Conservation (phyloP, 2,797 vertebrate genomes). For the Falco biarmicus region DNA sequence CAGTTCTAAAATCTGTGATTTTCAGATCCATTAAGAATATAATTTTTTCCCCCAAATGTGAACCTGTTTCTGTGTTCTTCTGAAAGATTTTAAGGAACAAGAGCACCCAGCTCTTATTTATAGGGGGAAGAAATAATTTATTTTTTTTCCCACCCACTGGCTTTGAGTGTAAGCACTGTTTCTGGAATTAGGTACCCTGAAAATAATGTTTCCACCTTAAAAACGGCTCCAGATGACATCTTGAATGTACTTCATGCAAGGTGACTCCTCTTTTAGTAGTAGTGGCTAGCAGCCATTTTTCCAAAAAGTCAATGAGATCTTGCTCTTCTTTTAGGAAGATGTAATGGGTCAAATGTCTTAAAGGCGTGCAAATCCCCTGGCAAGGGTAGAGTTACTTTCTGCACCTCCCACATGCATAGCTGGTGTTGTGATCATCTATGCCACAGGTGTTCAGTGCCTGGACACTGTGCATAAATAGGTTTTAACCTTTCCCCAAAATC, state of each 20-base stretch:
- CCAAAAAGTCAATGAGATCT: not conserved
- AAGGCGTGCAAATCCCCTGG: conserved; percentile 17
- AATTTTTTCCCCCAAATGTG: not conserved
- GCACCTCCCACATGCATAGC: conserved; percentile 2
- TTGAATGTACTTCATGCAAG: not conserved
- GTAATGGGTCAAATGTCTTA: conserved; percentile 18
- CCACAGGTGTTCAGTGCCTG: conserved; percentile 24
- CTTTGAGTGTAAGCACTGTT: not conserved
- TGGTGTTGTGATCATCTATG: not conserved
- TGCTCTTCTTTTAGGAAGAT: conserved; percentile 25
- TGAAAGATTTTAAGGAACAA: not conserved
- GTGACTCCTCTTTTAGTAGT: not conserved
- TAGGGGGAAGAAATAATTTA: not conserved
- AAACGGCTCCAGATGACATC: not conserved
- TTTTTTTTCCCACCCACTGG: not conserved
- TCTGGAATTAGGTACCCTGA: not conserved
- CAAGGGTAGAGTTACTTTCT: conserved; percentile 31
- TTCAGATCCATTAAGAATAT: not conserved
- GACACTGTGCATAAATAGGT: conserved; percentile 37
- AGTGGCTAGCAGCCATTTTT: conserved; percentile 5
- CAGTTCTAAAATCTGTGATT: not conserved
- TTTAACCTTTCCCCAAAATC: conserved; percentile 50
- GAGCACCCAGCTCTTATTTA: not conserved
- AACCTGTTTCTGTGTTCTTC: not conserved
- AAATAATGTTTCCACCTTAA: not conserved